Conservation (phyloP, 1,140 invertebrate genomes). For the Drosophila nebulosa region DNA sequence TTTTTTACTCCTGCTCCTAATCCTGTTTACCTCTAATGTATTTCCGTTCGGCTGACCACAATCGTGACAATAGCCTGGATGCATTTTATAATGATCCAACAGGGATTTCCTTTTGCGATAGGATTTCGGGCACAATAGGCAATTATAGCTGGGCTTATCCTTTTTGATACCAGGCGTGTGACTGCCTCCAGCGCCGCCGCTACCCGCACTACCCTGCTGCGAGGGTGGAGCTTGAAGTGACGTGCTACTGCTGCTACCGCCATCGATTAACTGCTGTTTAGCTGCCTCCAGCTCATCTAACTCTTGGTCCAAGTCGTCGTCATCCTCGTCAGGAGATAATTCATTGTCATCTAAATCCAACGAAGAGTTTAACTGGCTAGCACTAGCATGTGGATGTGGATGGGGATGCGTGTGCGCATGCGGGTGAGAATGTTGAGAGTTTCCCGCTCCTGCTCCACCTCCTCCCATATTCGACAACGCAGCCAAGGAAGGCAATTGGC, state of each 20-base stretch:
- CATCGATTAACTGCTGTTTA: constrained; percentile 75
- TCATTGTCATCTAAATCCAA: constrained; percentile 73
- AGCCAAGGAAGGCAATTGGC: constrained; percentile 35
- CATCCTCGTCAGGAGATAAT: constrained; percentile 72
- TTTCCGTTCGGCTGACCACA: constrained; percentile 78
- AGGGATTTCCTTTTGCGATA: constrained; percentile 77
- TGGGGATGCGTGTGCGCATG: background rate
- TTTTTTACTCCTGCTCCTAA: too few relatives aligned
- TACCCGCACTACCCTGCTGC: constrained; percentile 35
- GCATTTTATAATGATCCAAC: constrained; percentile 78
- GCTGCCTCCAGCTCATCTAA: constrained; percentile 71
- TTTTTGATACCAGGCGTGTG: constrained; percentile 63
- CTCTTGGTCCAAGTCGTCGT: constrained; percentile 70
- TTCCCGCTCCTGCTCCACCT: constrained; percentile 2
- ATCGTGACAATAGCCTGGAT: constrained; percentile 79
- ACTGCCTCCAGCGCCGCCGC: constrained; percentile 25
- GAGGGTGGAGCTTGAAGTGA: constrained; percentile 71
- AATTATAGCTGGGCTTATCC: constrained; percentile 76
- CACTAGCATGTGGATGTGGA: constrained; percentile 8
- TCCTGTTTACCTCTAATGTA: constrained; percentile 65
- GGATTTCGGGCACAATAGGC: constrained; percentile 72
- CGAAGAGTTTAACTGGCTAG: constrained; percentile 57
- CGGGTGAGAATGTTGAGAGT: background rate
- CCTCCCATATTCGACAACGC: constrained; percentile 41
- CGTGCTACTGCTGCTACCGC: constrained; percentile 76